Evolutionary conservation across 1,140 invertebrate genomes (phyloP).

Genomic region (Brachionus asplanchnoidis): DNA sequence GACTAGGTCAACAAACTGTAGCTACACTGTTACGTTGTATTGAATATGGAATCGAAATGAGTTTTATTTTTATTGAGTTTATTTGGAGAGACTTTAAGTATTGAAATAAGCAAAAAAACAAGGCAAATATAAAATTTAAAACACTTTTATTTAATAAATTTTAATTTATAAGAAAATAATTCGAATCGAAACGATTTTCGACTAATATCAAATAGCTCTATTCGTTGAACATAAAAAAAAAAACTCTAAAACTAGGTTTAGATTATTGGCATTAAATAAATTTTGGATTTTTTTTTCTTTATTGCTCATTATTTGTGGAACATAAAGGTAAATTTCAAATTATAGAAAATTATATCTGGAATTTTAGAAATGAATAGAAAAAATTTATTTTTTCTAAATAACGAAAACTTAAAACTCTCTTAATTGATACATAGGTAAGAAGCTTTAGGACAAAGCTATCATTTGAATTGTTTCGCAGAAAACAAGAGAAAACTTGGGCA

Average conservation of each 20-base stretch:
- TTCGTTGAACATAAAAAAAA: constrained; percentile 2
- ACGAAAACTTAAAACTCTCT: background rate
- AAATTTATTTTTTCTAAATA: background rate
- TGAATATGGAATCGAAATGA: background rate
- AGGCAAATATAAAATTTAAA: background rate
- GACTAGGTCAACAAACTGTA: background rate
- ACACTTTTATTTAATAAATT: background rate
- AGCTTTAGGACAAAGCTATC: constrained; percentile 9
- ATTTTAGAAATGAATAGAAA: constrained; percentile 12
- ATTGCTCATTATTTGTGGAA: constrained; percentile 2
- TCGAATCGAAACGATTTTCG: background rate
- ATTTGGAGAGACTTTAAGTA: background rate
- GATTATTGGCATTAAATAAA: constrained; percentile 27
- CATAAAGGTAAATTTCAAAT: constrained; percentile 27
- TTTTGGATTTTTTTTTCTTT: background rate
- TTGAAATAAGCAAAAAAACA: background rate
- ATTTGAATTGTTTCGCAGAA: constrained; percentile 16
- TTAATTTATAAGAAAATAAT: background rate
- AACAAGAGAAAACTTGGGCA: background rate
- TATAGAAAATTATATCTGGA: constrained; percentile 16
- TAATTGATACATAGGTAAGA: constrained; percentile 26
- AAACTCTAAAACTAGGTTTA: background rate
- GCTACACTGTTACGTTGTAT: background rate
- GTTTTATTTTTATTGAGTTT: background rate
- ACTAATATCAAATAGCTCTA: background rate